Conservation (phyloP, 2,113 vertebrate genomes). For the Cynopterus brachyotis region DNA sequence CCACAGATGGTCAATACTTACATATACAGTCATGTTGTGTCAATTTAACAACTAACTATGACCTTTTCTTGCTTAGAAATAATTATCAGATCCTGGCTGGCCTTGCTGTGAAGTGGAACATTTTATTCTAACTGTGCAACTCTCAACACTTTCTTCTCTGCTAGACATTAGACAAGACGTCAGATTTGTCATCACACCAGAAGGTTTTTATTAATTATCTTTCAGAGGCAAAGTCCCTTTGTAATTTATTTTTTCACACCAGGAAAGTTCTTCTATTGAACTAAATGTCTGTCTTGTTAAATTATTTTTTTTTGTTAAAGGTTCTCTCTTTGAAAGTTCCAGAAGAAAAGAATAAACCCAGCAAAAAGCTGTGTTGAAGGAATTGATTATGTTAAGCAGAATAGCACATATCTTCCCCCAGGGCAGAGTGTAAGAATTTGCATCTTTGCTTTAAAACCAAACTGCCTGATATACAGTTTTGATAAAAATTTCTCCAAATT, state of each 20-base stretch:
- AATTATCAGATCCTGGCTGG: slow-evolving; percentile 78
- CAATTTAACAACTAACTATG: slow-evolving; percentile 75
- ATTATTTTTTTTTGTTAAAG: slow-evolving; percentile 64
- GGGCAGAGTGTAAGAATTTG: not conserved
- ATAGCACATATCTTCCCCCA: not conserved
- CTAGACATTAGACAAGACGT: slow-evolving; percentile 73
- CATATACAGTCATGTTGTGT: slow-evolving; percentile 47
- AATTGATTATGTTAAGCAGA: not conserved
- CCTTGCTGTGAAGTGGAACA: slow-evolving; percentile 77
- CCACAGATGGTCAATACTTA: slow-evolving; percentile 52
- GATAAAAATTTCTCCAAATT: not conserved
- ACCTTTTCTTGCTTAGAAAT: slow-evolving; percentile 82
- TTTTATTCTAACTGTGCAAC: slow-evolving; percentile 79
- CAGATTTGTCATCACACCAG: slow-evolving; percentile 67
- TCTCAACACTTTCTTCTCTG: slow-evolving; percentile 75
- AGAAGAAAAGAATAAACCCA: slow-evolving; percentile 47
- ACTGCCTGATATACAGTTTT: not conserved
- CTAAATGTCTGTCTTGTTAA: slow-evolving; percentile 74
- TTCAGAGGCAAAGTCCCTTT: slow-evolving; percentile 70
- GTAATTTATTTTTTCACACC: slow-evolving; percentile 76
- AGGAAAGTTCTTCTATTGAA: slow-evolving; percentile 71
- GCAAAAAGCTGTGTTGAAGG: not conserved
- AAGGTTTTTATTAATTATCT: slow-evolving; percentile 81
- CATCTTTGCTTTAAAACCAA: not conserved
- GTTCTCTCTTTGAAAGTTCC: slow-evolving; percentile 45